Evolutionary conservation across 2,888 invertebrate species (phyloP).

Genomic region (Oligia fasciuncula): DNA sequence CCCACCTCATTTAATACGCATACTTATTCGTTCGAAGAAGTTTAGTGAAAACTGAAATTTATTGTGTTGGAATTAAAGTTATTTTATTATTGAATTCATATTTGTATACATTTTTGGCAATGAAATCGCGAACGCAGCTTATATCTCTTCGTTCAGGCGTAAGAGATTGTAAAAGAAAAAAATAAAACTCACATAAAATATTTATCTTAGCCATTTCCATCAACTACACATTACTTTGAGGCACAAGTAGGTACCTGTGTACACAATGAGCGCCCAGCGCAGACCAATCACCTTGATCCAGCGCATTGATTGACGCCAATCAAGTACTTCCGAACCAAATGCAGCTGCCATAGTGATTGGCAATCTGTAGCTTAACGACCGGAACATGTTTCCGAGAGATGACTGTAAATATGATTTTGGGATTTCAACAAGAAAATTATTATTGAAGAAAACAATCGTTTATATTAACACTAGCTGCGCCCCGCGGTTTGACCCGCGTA

Average conservation of each 20-base stretch:
- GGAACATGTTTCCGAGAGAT: neutral
- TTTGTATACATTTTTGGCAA: no score
- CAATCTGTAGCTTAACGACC: slow-evolving; percentile 32
- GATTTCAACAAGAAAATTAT: neutral
- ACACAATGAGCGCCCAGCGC: neutral
- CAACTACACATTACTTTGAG: neutral
- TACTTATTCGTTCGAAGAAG: neutral
- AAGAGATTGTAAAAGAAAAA: neutral
- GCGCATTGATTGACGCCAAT: slow-evolving; percentile 50
- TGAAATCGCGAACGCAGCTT: no score
- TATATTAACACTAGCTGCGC: neutral
- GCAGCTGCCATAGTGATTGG: slow-evolving; percentile 47
- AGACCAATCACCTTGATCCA: slow-evolving; percentile 39
- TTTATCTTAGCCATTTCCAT: neutral
- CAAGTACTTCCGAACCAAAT: slow-evolving; percentile 45
- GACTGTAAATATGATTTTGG: slow-evolving; percentile 16
- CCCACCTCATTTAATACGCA: neutral
- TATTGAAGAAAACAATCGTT: neutral
- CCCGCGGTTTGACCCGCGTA: no score
- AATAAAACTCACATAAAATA: neutral
- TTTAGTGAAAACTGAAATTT: neutral
- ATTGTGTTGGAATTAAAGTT: no score
- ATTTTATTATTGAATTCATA: no score
- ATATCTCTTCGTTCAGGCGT: neutral
- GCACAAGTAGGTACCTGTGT: neutral